phyloP scores from a whole-genome alignment of 92 coral and sea anemone genomes.

The Parazoanthus atlanticus region DNA sequence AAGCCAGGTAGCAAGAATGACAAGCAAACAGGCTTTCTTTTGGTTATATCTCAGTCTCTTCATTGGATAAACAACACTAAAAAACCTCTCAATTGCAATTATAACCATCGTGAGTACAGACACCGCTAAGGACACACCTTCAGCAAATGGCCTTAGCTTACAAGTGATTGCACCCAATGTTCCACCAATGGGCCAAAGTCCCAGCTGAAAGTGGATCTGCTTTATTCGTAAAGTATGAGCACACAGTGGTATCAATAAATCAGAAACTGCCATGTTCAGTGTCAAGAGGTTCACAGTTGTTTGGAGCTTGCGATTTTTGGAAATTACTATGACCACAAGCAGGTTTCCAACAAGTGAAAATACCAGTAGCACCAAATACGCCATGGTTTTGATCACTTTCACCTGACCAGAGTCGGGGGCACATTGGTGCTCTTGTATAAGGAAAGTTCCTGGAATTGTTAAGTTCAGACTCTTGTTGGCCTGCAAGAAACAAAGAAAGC shows the following conservation, averaged over 20 bases:
- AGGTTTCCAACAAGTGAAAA: background rate
- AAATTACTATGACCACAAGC: background rate
- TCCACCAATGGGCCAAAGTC: background rate
- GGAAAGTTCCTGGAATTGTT: background rate
- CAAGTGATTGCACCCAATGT: background rate
- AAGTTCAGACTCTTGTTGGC: background rate
- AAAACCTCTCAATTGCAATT: background rate
- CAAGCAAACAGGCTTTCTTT: background rate
- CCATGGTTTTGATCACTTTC: background rate
- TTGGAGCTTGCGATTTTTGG: background rate
- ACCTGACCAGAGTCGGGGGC: background rate
- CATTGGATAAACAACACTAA: background rate
- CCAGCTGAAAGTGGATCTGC: background rate
- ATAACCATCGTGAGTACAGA: background rate
- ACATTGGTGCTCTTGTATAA: background rate
- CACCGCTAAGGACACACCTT: background rate
- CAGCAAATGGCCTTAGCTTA: background rate
- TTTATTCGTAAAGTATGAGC: background rate
- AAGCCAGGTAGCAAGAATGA: background rate
- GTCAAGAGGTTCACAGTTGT: background rate
- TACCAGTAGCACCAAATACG: background rate
- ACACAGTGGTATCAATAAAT: background rate
- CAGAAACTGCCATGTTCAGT: background rate
- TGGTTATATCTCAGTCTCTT: background rate
- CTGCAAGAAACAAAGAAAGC: background rate